These are phyloP conservation scores for Scylla paramamosain DNA, from an alignment of 1,140 invertebrate genomes.

Conservation along the genomic window DNA sequence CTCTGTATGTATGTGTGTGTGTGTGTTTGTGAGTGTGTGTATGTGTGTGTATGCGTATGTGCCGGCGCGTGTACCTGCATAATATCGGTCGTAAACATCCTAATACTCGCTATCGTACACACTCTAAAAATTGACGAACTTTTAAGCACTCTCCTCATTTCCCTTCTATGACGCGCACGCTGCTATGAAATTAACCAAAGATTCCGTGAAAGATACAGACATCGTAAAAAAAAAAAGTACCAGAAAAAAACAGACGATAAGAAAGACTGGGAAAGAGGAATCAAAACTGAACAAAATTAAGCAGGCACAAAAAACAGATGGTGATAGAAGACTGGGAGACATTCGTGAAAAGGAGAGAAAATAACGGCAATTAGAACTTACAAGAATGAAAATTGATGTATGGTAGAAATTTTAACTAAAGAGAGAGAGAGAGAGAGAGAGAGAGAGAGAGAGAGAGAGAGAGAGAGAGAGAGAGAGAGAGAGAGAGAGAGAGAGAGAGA, in stretches of 20 bases:
- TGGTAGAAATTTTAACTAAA: not conserved
- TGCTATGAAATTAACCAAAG: too few species aligned
- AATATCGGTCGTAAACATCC: not conserved
- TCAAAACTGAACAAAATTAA: not conserved
- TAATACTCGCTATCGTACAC: not conserved
- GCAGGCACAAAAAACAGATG: not conserved
- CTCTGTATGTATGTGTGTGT: slow-evolving; percentile 28
- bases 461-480: not conserved
- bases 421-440: not conserved
- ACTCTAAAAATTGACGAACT: too few species aligned
- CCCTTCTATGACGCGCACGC: too few species aligned
- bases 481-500: not conserved
- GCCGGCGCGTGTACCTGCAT: not conserved
- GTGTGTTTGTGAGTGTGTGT: slow-evolving; percentile 50
- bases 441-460: not conserved
- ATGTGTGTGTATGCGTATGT: slow-evolving; percentile 24
- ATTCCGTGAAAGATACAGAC: too few species aligned
- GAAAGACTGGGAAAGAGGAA: too few species aligned
- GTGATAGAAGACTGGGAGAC: not conserved
- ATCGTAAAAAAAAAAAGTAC: too few species aligned
- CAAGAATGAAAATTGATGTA: too few species aligned
- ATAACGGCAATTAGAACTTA: too few species aligned
- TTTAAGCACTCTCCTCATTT: too few species aligned
- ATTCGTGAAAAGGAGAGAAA: too few species aligned
- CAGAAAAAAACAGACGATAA: too few species aligned